A percentile compares a stretch with the other conserved stretches of the same genome.
Evolutionary conservation across 1,140 invertebrate species (phyloP).

Genomic region (Scaptomyza graminum): DNA sequence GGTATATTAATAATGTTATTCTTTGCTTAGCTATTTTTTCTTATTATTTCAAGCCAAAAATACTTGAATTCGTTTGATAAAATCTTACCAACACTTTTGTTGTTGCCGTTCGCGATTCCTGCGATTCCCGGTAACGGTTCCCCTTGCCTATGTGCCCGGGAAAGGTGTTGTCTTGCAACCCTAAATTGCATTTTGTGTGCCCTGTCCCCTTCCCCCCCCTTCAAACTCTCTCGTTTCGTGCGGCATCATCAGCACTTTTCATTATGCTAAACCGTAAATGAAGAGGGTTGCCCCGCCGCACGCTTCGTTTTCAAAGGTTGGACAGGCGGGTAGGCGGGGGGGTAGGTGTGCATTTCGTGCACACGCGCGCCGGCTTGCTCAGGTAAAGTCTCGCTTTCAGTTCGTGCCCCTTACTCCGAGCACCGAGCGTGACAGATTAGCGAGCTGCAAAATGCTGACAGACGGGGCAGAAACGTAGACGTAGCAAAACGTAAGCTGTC

Average conservation of each 20-base stretch:
- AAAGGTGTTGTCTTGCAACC: constrained; percentile 76
- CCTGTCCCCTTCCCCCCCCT: not conserved
- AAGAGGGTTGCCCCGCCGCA: constrained; percentile 64
- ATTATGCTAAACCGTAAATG: constrained; percentile 81
- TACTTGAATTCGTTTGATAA: no score
- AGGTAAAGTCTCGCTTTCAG: constrained; percentile 46
- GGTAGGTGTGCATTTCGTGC: constrained; percentile 39
- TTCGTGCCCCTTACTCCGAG: constrained; percentile 1
- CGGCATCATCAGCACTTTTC: constrained; percentile 73
- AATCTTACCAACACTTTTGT: no score
- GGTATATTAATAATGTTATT: no score
- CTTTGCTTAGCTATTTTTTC: no score
- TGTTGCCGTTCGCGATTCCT: no score
- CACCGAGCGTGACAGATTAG: constrained; percentile 75
- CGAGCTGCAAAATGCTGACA: constrained; percentile 71
- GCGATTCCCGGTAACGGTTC: not conserved
- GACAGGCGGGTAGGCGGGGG: not conserved
- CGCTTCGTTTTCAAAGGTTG: not conserved
- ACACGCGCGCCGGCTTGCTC: constrained; percentile 17
- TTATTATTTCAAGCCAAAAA: no score
- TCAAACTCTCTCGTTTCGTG: not conserved
- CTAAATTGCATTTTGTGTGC: constrained; percentile 74
- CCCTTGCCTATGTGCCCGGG: not conserved
- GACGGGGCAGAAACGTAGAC: constrained; percentile 48
- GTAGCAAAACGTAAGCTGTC: constrained; percentile 37